A percentile compares a stretch with the other conserved stretches of the same genome.
Evolutionary conservation across 2,888 invertebrate genomes (phyloP).

Genomic region (Lacanobia oleracea): DNA sequence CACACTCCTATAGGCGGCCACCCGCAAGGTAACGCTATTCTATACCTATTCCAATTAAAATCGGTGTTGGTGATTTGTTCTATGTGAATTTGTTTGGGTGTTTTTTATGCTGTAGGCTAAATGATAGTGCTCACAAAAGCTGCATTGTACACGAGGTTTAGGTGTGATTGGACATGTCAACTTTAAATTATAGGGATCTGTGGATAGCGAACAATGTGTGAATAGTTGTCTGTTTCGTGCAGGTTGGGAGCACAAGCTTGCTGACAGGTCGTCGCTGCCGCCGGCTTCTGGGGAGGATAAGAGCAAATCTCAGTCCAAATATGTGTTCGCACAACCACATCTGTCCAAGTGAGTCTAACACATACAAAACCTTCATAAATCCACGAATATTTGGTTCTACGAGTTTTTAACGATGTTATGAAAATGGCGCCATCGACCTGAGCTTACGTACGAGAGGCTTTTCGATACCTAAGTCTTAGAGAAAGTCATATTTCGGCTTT

Average conservation of each 20-base stretch:
- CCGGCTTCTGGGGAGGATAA: conserved; percentile 95
- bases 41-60: background rate
- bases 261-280: conserved; percentile 95
- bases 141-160: background rate
- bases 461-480: background rate
- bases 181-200: background rate
- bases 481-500: background rate
- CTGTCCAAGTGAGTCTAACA: conserved; percentile 80
- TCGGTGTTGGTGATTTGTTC: background rate
- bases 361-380: background rate
- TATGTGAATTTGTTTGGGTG: background rate
- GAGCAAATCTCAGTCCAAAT: conserved; percentile 87
- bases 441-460: background rate
- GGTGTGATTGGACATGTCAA: background rate
- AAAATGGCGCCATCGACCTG: background rate
- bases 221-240: conserved; percentile 25
- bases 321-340: conserved; percentile 89
- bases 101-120: background rate
- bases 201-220: background rate
- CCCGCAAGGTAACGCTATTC: conserved; percentile 86
- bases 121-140: background rate
- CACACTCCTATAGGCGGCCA: conserved; percentile 91
- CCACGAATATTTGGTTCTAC: background rate
- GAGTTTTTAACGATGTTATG: background rate
- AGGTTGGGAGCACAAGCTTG: conserved; percentile 91